A percentile compares a stretch with the other conserved stretches of the same genome.
Conservation (phyloP, 2,797 vertebrate genomes). For the Zalophus californianus region DNA sequence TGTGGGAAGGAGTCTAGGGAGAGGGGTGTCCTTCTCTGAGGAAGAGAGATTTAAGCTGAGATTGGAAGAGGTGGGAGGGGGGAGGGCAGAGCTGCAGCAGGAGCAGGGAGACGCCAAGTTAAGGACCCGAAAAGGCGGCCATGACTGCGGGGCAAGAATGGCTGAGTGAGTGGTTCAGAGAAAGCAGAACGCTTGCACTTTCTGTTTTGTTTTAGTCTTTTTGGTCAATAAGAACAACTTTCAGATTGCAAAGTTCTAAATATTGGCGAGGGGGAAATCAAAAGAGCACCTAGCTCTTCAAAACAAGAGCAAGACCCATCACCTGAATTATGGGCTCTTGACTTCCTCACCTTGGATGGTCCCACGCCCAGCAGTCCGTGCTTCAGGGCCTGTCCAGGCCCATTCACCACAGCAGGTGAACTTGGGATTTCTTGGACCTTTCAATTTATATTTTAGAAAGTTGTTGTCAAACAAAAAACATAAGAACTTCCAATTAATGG, state of each 20-base stretch:
- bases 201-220: neutral
- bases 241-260: neutral
- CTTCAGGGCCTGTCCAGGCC: neutral
- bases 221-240: neutral
- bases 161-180: neutral
- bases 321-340: too few species aligned
- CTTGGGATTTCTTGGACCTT: neutral
- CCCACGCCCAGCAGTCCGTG: too few species aligned
- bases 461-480: neutral
- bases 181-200: neutral
- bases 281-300: neutral
- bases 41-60: neutral
- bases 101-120: fast-evolving
- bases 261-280: neutral
- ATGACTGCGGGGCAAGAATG: neutral
- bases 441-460: neutral
- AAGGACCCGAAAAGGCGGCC: neutral
- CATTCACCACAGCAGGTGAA: neutral
- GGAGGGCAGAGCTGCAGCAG: neutral
- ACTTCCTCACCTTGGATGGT: neutral
- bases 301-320: neutral
- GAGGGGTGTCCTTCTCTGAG: neutral
- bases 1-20: neutral
- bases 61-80: neutral
- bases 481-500: neutral